Percentiles rank a stretch among this genome's conserved stretches.
Conservation (phyloP, 1,140 invertebrate genomes). For the Penaeus chinensis region DNA sequence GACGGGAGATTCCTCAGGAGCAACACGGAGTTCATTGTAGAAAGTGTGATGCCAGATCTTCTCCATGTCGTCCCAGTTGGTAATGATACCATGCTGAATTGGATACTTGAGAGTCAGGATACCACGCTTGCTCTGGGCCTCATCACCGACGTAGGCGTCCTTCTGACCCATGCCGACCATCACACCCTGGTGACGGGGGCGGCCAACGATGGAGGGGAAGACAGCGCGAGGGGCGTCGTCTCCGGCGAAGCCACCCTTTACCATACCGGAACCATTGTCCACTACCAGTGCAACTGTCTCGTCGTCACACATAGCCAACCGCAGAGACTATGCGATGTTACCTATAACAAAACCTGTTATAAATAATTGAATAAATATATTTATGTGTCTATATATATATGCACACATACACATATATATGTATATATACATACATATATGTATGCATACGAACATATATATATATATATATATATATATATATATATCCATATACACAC, state of each 20-base stretch:
- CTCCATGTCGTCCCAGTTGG: conserved; percentile 98
- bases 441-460: too few relatives aligned
- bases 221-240: conserved; percentile 76
- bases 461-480: too few relatives aligned
- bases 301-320: too few relatives aligned
- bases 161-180: conserved; percentile 98
- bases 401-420: too few relatives aligned
- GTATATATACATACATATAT: too few relatives aligned
- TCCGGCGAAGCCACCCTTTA: conserved; percentile 27
- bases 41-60: conserved; percentile 97
- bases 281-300: not conserved
- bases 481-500: too few relatives aligned
- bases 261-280: conserved; percentile 35
- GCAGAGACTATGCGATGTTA: too few relatives aligned
- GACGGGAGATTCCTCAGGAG: conserved; percentile 92
- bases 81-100: conserved; percentile 94
- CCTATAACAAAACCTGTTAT: too few relatives aligned
- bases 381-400: too few relatives aligned
- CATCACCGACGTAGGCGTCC: conserved; percentile 90
- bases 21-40: conserved; percentile 95
- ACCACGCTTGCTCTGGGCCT: conserved; percentile 92
- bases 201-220: conserved; percentile 82
- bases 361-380: too few relatives aligned
- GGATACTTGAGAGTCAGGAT: conserved; percentile 93
- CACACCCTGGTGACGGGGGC: conserved; percentile 77